phyloP scores from a whole-genome alignment of 2,888 invertebrate genomes.

The Hyalella azteca region DNA sequence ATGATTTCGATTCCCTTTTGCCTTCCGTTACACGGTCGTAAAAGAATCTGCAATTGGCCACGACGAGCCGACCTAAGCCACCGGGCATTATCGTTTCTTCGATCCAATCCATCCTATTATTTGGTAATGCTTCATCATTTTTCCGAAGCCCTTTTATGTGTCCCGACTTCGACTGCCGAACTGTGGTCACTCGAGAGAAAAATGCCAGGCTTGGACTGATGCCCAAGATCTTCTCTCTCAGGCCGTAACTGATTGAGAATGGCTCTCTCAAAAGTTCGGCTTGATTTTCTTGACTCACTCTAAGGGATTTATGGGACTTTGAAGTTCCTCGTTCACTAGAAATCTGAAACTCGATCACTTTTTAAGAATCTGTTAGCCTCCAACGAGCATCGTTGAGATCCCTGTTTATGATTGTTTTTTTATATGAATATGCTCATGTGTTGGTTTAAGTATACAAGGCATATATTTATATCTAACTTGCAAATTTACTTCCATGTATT shows the following conservation, averaged over 20 bases:
- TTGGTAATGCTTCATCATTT: background rate
- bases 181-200: slow-evolving; percentile 2
- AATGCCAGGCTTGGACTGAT: slow-evolving; percentile 5
- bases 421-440: no score
- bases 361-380: background rate
- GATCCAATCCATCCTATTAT: background rate
- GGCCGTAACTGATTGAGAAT: slow-evolving; percentile 1
- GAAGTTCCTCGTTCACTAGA: background rate
- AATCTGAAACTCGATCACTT: background rate
- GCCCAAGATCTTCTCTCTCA: background rate
- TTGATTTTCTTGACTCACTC: background rate
- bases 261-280: background rate
- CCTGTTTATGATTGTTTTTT: no score
- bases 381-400: background rate
- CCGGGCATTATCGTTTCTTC: background rate
- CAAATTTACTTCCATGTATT: no score
- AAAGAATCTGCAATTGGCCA: no score
- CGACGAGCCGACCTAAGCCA: background rate
- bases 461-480: no score
- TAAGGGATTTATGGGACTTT: background rate
- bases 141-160: background rate
- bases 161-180: background rate
- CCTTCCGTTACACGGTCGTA: no score
- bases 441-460: no score
- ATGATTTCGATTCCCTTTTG: no score